Conservation (phyloP, 2,888 invertebrate species). For the Serripes groenlandicus region DNA sequence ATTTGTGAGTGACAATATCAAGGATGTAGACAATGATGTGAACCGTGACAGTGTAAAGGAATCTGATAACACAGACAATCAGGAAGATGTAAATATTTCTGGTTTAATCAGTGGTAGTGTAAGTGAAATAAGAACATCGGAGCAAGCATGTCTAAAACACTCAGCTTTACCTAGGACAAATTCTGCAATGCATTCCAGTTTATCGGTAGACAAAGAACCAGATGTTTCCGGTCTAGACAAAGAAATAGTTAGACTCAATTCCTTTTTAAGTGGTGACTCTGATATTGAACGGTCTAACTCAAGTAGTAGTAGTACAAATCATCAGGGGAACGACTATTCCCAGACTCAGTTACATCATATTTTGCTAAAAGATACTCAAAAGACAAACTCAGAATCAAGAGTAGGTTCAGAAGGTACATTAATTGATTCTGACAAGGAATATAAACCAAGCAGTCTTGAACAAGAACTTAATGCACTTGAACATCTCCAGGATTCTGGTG, state of each 20-base stretch:
- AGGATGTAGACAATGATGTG: too few relatives aligned
- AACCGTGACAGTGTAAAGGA: too few relatives aligned
- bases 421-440: conserved; percentile 17
- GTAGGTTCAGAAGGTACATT: background rate
- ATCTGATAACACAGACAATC: too few relatives aligned
- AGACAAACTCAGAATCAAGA: background rate
- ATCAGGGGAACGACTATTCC: background rate
- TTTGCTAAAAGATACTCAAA: conserved; percentile 1
- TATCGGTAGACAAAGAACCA: background rate
- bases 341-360: conserved; percentile 14
- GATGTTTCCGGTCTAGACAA: conserved; percentile 38
- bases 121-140: too few relatives aligned
- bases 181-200: background rate
- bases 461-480: conserved; percentile 37
- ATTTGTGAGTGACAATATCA: background rate
- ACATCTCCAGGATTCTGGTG: background rate
- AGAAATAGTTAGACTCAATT: conserved; percentile 53
- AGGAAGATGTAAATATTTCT: too few relatives aligned
- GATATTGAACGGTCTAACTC: conserved; percentile 10
- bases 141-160: background rate
- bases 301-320: background rate
- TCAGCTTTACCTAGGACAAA: background rate
- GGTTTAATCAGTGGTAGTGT: too few relatives aligned
- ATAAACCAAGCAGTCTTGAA: conserved; percentile 42
- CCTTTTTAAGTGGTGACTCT: conserved; percentile 43